phyloP scores from a whole-genome alignment of 2,888 invertebrate species.

The Trichogramma dendrolimi region DNA sequence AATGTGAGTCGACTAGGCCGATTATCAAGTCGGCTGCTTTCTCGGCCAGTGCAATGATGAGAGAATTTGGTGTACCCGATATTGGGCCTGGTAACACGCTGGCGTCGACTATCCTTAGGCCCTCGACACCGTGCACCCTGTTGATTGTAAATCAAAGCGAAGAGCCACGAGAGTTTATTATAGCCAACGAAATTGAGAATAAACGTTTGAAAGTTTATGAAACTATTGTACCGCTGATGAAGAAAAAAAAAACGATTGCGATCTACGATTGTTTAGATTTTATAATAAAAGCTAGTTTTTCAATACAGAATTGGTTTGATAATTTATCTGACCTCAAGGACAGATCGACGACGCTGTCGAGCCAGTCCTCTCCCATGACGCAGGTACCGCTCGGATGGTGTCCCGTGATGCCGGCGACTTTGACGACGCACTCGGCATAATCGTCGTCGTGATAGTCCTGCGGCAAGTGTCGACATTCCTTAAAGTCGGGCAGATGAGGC shows the following conservation, averaged over 20 bases:
- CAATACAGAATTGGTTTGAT: conserved; percentile 3
- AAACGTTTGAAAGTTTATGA: neutral
- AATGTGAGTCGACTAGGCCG: neutral
- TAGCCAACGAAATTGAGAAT: neutral
- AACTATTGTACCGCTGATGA: conserved; percentile 20
- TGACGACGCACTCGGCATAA: conserved; percentile 64
- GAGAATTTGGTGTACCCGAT: conserved; percentile 72
- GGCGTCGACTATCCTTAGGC: conserved; percentile 73
- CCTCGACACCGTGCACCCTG: conserved; percentile 63
- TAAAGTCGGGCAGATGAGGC: conserved; percentile 64
- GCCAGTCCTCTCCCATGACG: conserved; percentile 58
- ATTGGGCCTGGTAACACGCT: conserved; percentile 75
- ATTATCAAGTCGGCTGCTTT: conserved; percentile 60
- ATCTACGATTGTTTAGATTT: conserved; percentile 26
- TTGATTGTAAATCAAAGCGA: conserved; percentile 29
- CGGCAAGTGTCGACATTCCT: conserved; percentile 59
- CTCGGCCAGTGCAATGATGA: conserved; percentile 64
- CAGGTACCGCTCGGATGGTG: conserved; percentile 81
- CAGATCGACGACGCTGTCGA: conserved; percentile 64
- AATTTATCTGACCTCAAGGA: conserved; percentile 56
- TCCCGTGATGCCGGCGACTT: conserved; percentile 64
- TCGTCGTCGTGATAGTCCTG: conserved; percentile 53
- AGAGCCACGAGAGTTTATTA: neutral
- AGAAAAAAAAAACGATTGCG: conserved; percentile 17
- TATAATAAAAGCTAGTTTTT: conserved; percentile 28